Conservation (phyloP, 2,888 invertebrate genomes). For the Synanthedon andrenaeformis region DNA sequence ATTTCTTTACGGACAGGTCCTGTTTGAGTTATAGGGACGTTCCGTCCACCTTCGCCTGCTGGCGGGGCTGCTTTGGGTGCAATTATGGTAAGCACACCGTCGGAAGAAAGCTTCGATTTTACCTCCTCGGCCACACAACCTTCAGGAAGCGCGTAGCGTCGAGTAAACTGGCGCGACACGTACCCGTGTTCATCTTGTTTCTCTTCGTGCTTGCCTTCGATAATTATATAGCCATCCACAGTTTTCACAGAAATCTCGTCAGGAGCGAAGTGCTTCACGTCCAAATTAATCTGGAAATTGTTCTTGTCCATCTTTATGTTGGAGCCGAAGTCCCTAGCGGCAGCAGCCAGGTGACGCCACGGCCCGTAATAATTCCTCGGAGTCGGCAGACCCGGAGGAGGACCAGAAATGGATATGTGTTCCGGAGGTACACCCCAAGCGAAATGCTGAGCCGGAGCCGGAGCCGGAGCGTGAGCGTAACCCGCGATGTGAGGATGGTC, state of each 20-base stretch:
- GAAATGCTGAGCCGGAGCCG: conserved; percentile 67
- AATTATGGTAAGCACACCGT: conserved; percentile 78
- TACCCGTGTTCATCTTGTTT: conserved; percentile 80
- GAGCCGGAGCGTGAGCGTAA: too few relatives aligned
- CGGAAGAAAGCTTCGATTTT: conserved; percentile 78
- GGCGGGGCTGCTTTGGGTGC: conserved; percentile 65
- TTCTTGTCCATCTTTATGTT: conserved; percentile 63
- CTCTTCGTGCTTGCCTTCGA: conserved; percentile 85
- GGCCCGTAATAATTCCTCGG: conserved; percentile 49
- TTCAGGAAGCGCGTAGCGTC: conserved; percentile 81
- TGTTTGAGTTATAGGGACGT: conserved; percentile 72
- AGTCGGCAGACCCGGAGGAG: conserved; percentile 24
- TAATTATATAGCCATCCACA: conserved; percentile 75
- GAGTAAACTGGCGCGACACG: conserved; percentile 79
- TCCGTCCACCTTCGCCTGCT: conserved; percentile 55
- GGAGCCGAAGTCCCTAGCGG: conserved; percentile 62
- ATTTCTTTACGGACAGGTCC: conserved; percentile 69
- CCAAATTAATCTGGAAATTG: conserved; percentile 72
- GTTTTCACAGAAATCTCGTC: conserved; percentile 83
- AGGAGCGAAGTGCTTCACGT: conserved; percentile 82
- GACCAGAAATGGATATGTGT: conserved; percentile 14
- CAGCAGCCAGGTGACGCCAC: conserved; percentile 56
- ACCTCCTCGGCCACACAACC: conserved; percentile 78
- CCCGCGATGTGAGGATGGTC: conserved; percentile 14
- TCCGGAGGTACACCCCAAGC: conserved; percentile 62